Percentiles rank a stretch among this genome's conserved stretches.
phyloP scores from a whole-genome alignment of 2,113 vertebrate genomes.

The Isurus oxyrinchus region DNA sequence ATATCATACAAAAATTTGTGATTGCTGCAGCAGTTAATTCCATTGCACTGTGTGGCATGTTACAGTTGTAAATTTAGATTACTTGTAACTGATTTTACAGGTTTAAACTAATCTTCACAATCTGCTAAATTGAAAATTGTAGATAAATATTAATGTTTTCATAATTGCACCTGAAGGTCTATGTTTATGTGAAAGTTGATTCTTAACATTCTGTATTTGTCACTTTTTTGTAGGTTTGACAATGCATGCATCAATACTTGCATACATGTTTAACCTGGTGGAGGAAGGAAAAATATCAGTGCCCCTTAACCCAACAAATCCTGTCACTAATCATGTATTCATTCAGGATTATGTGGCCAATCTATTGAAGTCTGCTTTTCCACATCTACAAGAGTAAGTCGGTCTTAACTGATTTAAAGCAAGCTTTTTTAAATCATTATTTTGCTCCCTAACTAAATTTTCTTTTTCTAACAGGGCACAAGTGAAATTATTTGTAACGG shows the following conservation, averaged over 20 bases:
- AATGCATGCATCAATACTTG: conserved; percentile 97
- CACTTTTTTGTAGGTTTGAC: conserved; percentile 73
- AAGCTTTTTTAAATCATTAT: not conserved
- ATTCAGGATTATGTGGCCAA: conserved; percentile 98
- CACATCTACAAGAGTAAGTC: conserved; percentile 94
- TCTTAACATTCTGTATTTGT: conserved; percentile 3
- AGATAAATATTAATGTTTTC: not conserved
- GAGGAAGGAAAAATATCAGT: conserved; percentile 95
- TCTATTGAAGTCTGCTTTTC: conserved; percentile 95
- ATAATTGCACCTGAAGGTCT: not conserved
- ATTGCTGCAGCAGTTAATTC: not conserved
- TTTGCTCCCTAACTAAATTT: conserved; percentile 39
- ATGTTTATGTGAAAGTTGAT: not conserved
- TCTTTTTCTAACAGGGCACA: conserved; percentile 71
- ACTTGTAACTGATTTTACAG: not conserved
- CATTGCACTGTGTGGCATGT: not conserved
- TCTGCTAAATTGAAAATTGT: not conserved
- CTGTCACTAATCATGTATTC: conserved; percentile 87
- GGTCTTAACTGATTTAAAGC: not conserved
- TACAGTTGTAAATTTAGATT: not conserved
- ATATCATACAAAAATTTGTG: not conserved
- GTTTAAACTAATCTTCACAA: not conserved
- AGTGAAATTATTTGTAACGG: conserved; percentile 98
- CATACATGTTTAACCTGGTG: conserved; percentile 98
- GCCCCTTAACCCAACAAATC: conserved; percentile 72